Evolutionary conservation across 2,888 invertebrate species (phyloP), one percentile per base, ranked within the genome.

Genomic region (Lutraria lutraria): DNA sequence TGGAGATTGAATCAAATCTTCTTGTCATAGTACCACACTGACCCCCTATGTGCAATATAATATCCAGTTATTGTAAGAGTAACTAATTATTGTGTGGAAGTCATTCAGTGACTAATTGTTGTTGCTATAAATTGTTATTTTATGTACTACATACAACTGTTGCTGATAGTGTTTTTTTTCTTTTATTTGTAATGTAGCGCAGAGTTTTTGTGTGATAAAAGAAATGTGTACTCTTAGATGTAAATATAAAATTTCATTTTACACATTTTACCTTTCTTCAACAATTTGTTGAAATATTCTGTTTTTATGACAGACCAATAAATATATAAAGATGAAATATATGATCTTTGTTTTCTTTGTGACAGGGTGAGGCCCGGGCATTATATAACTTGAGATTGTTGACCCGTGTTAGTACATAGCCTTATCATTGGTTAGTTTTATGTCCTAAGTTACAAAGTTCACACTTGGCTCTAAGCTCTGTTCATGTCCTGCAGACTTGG

Each of bases 211-310:
- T 85, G 76, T 84, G 84, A 72, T 79, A 81, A 81, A 43, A 60
- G 68, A 63, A 86, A 85, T 86, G 85, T 88, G 86, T 88, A 88
- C 86, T 88, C 86, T 83, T 83, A 83, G 80, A 76, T 90, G 90
- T 90, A 90, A 29, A 90, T 90, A 89, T 19, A 52, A 72, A 13
- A 68, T n/a, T 76, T 84, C 88, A 84, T 90, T 88, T 90, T 90
- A 90, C 90, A 90, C 86, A 81, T 90, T 90, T 90, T 90, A 88
- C 60, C 81, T 56, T 52, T 54, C 80, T 85, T 85, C 85, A 85
- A 85, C 85, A 31, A 31, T 25, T 31, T 80, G 80, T 85, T 80
- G 34, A 85, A 52, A 43, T 43, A n/a, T 56, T 60, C 54, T 85
- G 60, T 85, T 80, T 85, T 80, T 63, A 85, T 34, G 60, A 85